Conservation (phyloP, 1,140 invertebrate genomes). For the Heliconius eleuchia region DNA sequence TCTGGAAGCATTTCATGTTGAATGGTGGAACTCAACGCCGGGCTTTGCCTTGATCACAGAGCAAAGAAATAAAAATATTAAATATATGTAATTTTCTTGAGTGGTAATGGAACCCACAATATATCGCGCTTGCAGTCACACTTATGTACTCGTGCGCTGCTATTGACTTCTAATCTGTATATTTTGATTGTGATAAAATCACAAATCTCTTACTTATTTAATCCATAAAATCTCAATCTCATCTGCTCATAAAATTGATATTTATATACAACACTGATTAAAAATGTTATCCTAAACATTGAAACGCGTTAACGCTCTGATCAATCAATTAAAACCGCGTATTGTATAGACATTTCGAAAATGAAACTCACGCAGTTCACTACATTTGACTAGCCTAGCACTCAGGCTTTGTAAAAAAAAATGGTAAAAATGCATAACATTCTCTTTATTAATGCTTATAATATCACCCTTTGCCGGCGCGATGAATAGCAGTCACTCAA, state of each 20-base stretch:
- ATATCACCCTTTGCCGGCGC: constrained; percentile 73
- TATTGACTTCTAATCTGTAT: background rate
- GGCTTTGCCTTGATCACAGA: no score
- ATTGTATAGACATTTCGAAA: constrained; percentile 23
- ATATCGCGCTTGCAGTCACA: no score
- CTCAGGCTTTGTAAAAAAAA: constrained; percentile 43
- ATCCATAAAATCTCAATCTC: no score
- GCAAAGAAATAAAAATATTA: no score
- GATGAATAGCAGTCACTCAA: constrained; percentile 78
- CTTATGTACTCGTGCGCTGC: no score
- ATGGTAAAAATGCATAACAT: constrained; percentile 66
- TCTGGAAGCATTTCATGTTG: no score
- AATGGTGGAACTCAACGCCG: no score
- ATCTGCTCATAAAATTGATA: no score
- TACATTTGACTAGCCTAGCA: constrained; percentile 39
- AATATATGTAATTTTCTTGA: no score
- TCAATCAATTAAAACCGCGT: constrained; percentile 41
- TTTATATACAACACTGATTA: background rate
- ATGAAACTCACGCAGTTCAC: constrained; percentile 42
- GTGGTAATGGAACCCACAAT: no score
- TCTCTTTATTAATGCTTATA: constrained; percentile 72
- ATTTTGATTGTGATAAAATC: background rate
- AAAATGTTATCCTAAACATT: background rate
- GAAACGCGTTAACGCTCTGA: constrained; percentile 28
- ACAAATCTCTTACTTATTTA: no score